These are phyloP conservation scores for Sussaba pulchella DNA, from an alignment of 2,888 invertebrate genomes.

Conservation along the genomic window DNA sequence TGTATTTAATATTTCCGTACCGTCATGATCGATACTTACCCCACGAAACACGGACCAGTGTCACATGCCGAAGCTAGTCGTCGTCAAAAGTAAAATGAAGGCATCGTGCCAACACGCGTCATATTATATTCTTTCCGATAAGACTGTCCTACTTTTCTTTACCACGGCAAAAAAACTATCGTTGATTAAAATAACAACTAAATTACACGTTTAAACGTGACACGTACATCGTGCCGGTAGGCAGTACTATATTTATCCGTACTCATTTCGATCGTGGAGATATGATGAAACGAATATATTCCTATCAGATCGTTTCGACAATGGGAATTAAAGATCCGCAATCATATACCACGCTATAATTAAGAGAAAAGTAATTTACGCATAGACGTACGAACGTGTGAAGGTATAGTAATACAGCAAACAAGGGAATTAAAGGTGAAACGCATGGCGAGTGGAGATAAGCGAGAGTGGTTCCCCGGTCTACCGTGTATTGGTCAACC, in stretches of 20 bases:
- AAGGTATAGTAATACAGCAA: conserved; percentile 4
- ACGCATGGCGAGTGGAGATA: conserved; percentile 63
- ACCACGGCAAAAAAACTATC: conserved; percentile 12
- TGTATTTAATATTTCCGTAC: conserved; percentile 1
- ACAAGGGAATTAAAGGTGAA: conserved; percentile 45
- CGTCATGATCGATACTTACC: background rate
- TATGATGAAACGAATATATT: conserved; percentile 39
- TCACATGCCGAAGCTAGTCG: background rate
- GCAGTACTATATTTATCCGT: conserved; percentile 37
- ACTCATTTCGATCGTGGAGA: conserved; percentile 36
- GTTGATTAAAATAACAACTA: conserved; percentile 58
- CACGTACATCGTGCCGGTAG: conserved; percentile 15
- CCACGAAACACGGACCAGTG: background rate
- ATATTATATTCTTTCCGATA: conserved; percentile 4
- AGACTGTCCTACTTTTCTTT: conserved; percentile 26
- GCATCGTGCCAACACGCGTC: background rate
- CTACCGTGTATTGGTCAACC: conserved; percentile 51
- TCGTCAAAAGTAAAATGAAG: background rate
- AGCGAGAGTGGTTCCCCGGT: conserved; percentile 44
- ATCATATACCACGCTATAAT: conserved; percentile 29
- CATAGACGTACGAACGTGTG: background rate
- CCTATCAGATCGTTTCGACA: conserved; percentile 31
- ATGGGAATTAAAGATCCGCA: conserved; percentile 42
- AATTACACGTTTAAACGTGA: conserved; percentile 36
- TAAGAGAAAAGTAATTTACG: conserved; percentile 23